Evolutionary conservation across 1,140 invertebrate genomes (phyloP), one percentile per base, ranked within the genome.

Genomic region (Neelides sp.): DNA sequence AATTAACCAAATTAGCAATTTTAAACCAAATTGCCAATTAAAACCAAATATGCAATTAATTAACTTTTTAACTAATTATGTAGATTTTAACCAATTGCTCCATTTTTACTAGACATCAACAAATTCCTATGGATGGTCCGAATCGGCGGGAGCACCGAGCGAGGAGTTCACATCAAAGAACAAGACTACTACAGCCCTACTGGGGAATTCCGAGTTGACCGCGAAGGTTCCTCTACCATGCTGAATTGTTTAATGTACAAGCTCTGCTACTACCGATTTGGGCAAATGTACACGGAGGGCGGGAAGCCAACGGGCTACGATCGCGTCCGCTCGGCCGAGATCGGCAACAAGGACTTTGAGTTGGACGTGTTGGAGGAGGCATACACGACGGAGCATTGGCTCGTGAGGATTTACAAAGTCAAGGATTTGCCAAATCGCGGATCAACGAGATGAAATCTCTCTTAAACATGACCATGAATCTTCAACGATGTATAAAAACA

Each of bases 41-140:
- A n/a, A n/a, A n/a, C n/a, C n/a, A n/a, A n/a, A n/a, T n/a, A n/a
- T n/a, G n/a, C n/a, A n/a, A n/a, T n/a, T n/a, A n/a, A n/a, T n/a
- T n/a, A n/a, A n/a, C n/a, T 40, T 40, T 23, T 8, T 13, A 24
- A 10, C 7, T 13, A 7, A 23, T 43, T 23, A 12, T 23, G 10
- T 15, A 12, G 8, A 19, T 15, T 10, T 19, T 47, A 13, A 17
- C 22, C 23, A 46, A 22, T 54, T n/a, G 28, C 20, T 13, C 45
- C 54, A 43, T 51, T 51, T 46, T 47, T 66, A 66, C 27, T 64
- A 84, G 83, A 95, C 68, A 91, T 98, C 42, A 97, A 97, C 69
- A 97, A 98, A 72, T 98, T 98, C 71, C 73, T 98, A 57, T 98
- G 93, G 93, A 98, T 98, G 93, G 93, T 98, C 5, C 78, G 93